phyloP scores from a whole-genome alignment of 2,797 vertebrate species.

The Ctenopoma multispine region DNA sequence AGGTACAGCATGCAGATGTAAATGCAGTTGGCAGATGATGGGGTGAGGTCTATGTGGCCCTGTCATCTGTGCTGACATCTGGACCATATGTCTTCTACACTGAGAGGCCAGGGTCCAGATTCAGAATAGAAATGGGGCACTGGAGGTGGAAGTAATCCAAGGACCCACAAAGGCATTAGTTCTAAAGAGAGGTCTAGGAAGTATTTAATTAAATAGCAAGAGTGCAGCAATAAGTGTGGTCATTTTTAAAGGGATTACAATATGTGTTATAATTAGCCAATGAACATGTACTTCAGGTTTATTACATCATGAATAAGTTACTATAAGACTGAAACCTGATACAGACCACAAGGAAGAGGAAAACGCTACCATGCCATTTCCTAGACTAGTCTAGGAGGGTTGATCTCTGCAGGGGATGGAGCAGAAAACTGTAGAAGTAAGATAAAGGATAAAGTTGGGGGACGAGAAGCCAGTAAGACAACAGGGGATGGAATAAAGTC shows the following conservation, averaged over 20 bases:
- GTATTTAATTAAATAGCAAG: conserved; percentile 15
- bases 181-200: conserved; percentile 13
- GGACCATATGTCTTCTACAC: conserved; percentile 45
- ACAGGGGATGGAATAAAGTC: conserved; percentile 4
- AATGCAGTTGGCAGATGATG: conserved; percentile 48
- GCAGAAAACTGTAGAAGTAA: not conserved
- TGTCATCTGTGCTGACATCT: conserved; percentile 64
- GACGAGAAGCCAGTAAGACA: conserved; percentile 9
- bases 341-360: not conserved
- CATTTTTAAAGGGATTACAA: conserved; percentile 14
- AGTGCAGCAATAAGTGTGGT: not conserved
- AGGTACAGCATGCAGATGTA: conserved; percentile 53
- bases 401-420: conserved; percentile 1
- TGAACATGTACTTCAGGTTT: conserved; percentile 11
- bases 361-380: not conserved
- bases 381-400: conserved; percentile 21
- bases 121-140: conserved; percentile 38
- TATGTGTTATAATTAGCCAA: not conserved
- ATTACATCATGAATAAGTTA: not conserved
- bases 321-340: not conserved
- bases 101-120: conserved; percentile 27
- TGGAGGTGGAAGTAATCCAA: conserved; percentile 29
- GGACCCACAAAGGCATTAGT: conserved; percentile 45
- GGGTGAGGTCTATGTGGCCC: conserved; percentile 36
- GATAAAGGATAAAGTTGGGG: not conserved